These are phyloP conservation scores for Lagria hirta DNA, from an alignment of 2,888 invertebrate genomes.

Conservation along the genomic window DNA sequence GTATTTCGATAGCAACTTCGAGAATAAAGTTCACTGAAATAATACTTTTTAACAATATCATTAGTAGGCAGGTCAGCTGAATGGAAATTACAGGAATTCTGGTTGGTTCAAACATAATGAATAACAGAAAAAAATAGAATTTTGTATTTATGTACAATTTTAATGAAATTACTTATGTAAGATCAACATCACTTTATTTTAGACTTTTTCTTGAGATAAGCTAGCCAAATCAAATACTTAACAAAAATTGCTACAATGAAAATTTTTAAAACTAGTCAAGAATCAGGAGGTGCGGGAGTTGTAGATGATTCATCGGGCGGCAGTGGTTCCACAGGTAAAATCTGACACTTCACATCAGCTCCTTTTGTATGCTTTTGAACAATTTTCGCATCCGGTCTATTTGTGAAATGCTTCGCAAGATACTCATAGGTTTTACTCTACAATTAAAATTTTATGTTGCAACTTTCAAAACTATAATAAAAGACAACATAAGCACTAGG, in stretches of 20 bases:
- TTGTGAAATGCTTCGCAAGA: conserved; percentile 57
- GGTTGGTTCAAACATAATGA: neutral
- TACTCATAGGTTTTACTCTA: conserved; percentile 18
- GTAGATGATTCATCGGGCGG: too few species aligned
- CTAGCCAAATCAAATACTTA: conserved; percentile 23
- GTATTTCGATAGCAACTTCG: too few species aligned
- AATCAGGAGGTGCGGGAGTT: too few species aligned
- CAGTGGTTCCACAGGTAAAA: too few species aligned
- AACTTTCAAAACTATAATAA: conserved; percentile 6
- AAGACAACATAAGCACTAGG: conserved; percentile 5
- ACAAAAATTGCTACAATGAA: conserved; percentile 23
- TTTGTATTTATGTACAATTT: neutral
- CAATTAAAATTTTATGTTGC: neutral
- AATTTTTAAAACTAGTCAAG: conserved; percentile 33
- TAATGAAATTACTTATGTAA: neutral
- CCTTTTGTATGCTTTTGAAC: conserved; percentile 67
- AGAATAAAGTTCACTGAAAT: too few species aligned
- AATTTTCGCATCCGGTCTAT: conserved; percentile 50
- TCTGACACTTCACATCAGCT: conserved; percentile 63
- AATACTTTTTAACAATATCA: neutral
- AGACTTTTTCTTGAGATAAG: conserved; percentile 1
- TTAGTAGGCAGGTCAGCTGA: neutral
- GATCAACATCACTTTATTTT: neutral
- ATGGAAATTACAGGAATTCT: neutral
- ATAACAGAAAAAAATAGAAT: neutral